These are phyloP conservation scores for Odontophorus gujanensis DNA, from an alignment of 2,113 vertebrate species.

Conservation along the genomic window DNA sequence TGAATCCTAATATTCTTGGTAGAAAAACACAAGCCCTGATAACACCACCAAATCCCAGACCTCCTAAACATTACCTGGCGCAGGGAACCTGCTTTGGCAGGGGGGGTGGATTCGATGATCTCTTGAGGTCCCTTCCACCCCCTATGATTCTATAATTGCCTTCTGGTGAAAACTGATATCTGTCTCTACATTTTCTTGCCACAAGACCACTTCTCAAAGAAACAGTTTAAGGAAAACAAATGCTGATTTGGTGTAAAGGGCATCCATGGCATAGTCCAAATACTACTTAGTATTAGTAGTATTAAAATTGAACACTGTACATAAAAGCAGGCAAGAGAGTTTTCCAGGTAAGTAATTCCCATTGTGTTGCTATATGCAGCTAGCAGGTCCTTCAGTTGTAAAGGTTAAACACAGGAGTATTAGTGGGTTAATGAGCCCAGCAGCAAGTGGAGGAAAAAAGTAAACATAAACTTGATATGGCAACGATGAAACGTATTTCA, in stretches of 20 bases:
- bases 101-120: no score
- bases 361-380: background rate
- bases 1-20: background rate
- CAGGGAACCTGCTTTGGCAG: no score
- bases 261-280: background rate
- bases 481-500: background rate
- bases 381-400: background rate
- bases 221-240: background rate
- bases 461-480: background rate
- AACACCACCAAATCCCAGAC: background rate
- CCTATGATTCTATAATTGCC: background rate
- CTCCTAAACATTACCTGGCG: background rate
- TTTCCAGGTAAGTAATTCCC: background rate
- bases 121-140: no score
- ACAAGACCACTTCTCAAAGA: background rate
- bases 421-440: background rate
- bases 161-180: background rate
- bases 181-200: background rate
- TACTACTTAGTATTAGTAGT: background rate
- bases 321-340: background rate
- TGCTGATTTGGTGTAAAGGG: background rate
- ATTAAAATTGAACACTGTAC: background rate
- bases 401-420: background rate
- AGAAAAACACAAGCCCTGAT: background rate
- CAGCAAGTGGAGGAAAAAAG: background rate